phyloP scores from a whole-genome alignment of 2,888 invertebrate genomes.

The Nebria salina region DNA sequence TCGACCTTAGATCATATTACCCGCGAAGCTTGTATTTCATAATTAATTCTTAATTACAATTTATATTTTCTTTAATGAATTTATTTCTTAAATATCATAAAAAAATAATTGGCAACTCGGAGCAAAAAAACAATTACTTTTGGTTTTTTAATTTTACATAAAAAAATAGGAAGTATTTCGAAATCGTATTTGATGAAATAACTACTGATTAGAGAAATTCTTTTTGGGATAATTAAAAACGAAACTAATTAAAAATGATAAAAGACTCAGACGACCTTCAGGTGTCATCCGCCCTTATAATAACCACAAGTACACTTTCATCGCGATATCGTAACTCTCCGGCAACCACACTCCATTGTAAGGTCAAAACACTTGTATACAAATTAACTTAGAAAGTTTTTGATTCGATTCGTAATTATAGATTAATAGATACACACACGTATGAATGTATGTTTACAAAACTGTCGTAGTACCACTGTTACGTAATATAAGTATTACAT shows the following conservation, averaged over 20 bases:
- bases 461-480: too few species aligned
- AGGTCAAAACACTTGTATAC: conserved; percentile 20
- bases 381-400: conserved; percentile 39
- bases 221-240: conserved; percentile 31
- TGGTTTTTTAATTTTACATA: too few species aligned
- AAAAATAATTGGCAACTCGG: too few species aligned
- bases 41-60: conserved; percentile 4
- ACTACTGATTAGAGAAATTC: too few species aligned
- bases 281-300: conserved; percentile 33
- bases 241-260: conserved; percentile 47
- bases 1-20: conserved; percentile 7
- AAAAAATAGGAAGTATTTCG: too few species aligned
- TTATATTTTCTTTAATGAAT: too few species aligned
- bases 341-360: neutral
- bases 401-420: conserved; percentile 40
- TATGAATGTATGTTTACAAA: too few species aligned
- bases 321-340: conserved; percentile 21
- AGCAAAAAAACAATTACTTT: too few species aligned
- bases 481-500: too few species aligned
- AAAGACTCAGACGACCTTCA: conserved; percentile 40
- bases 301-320: conserved; percentile 15
- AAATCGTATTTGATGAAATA: too few species aligned
- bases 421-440: conserved; percentile 27
- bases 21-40: conserved; percentile 3
- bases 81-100: too few species aligned